Base-by-base conservation (phyloP, 2,888 invertebrate genomes). In the Andricus curvator region DNA sequence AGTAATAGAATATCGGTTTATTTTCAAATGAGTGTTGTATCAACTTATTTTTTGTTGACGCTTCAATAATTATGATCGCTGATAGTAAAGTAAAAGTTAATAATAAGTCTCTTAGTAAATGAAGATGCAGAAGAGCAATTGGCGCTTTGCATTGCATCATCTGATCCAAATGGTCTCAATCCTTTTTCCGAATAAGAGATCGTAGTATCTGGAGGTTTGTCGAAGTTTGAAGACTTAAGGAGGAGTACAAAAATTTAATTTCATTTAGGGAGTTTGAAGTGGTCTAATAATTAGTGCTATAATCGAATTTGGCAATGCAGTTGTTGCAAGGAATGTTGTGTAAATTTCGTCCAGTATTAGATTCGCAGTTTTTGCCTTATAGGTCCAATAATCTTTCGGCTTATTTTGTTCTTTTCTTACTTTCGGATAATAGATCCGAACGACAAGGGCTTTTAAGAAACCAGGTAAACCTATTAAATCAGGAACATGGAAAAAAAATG, bases 71-170 rank as follows among this genome's bases (percentile, higher is more conserved):
- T 48, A 44, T 56, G 20, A 60, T 60, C 60, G 22, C 22, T 22
- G 60, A 60, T 60, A 60, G 60, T 60, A 22, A n/a, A 56, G 6
- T 56, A n/a, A 56, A 60, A 48, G 48, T 48, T 17, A 48, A 17
- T 48, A 48, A 48, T 48, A 48, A 17, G 48, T 44, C 15, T 48
- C 17, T 17, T 60, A 11, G 22, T 60, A 60, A 48, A 44, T 44
- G 22, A 48, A 29, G 25, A 78, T 65, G 3, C 62, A 48, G 9
- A 80, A 56, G 66, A 64, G 80, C 44, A 74, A 64, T 15, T 44
- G 65, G 37, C 9, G 22, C 15, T 41, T 74, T 37, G 25, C 37
- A 44, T 77, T 77, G 77, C 77, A 77, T 77, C 77, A 77, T 77
- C 64, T 77, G 20, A n/a, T 37, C 17, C 8, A 62, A 77, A 56